Percentiles rank a stretch among this genome's conserved stretches.
Evolutionary conservation across 1,140 invertebrate genomes (phyloP).

Genomic region (Melanaphis sacchari): DNA sequence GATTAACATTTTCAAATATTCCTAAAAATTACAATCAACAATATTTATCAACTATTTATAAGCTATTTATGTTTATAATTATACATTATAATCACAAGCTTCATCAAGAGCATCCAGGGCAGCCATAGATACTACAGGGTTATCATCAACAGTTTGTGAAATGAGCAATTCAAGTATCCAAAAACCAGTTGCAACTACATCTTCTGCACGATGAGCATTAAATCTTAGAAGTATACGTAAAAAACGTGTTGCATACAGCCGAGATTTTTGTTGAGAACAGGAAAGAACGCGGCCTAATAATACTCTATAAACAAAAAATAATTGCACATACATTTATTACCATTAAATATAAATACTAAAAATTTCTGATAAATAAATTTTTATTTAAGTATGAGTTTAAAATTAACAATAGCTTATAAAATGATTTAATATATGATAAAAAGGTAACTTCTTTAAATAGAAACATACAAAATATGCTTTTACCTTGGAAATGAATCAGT

Average conservation of each 20-base stretch:
- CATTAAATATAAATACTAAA: background rate
- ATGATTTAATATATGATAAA: background rate
- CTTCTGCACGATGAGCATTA: slow-evolving; percentile 66
- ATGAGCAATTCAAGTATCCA: slow-evolving; percentile 88
- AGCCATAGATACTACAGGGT: slow-evolving; percentile 75
- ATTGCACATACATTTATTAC: background rate
- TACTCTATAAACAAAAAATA: slow-evolving; percentile 63
- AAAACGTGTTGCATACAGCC: slow-evolving; percentile 90
- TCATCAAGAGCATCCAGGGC: slow-evolving; percentile 89
- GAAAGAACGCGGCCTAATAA: slow-evolving; percentile 76
- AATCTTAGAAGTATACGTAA: slow-evolving; percentile 83
- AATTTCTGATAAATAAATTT: slow-evolving; percentile 53
- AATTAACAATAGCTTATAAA: background rate
- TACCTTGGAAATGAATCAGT: slow-evolving; percentile 75
- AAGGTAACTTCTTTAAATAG: slow-evolving; percentile 41
- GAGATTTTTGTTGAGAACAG: slow-evolving; percentile 74
- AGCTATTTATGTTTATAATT: background rate
- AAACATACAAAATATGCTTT: slow-evolving; percentile 57
- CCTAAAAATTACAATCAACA: slow-evolving; percentile 64
- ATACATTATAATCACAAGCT: slow-evolving; percentile 85
- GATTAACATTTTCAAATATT: slow-evolving; percentile 80
- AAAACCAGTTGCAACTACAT: slow-evolving; percentile 63
- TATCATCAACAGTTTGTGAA: slow-evolving; percentile 81
- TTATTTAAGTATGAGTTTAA: slow-evolving; percentile 40
- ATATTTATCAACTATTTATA: background rate